Base-by-base conservation (phyloP, 2,113 vertebrate genomes). In the Coryphaenoides rupestris region DNA sequence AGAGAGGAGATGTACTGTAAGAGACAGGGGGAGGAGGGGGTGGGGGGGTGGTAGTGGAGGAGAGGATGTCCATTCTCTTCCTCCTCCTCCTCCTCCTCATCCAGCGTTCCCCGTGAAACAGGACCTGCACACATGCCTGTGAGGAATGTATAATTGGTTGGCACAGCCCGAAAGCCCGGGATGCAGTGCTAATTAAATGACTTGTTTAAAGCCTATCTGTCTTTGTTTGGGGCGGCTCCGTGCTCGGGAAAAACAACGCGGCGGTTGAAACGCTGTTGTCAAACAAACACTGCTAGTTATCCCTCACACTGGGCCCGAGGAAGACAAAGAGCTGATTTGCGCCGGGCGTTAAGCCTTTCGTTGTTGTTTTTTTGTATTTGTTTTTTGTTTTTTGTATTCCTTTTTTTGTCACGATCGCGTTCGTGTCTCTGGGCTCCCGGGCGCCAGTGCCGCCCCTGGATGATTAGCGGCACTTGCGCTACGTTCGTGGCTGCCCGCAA, bases 121-220 rank as follows among this genome's bases (percentile, higher is more conserved):
- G 83, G 88, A 90, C 81, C 87, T 85, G 88, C 85, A 81, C n/a
- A n/a, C 85, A 91, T 84, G 89, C 86, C 85, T 79, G n/a, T n/a
- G 69, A 85, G 81, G 89, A 91, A 92, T 91, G 88, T 84, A 86
- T 91, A 91, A 92, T 91, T 90, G 90, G 87, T 84, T 84, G 86
- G 82, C 81, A 80, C 83, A 83, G 87, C 82, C 87, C 83, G 86
- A 40, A 40, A 89, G 88, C 88, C 75, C 77, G 65, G 84, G 82
- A 88, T 90, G 83, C 83, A 70, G 80, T 80, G 81, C 88, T 91
- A 92, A 92, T 92, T 89, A 90, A 91, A 91, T 88, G 89, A 89
- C 88, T 90, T 90, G 87, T 90, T 90, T 91, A 86, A 87, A 90
- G 88, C 87, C 88, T 89, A 90, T 92, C 89, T 88, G 85, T 91